Conservation (phyloP, 1,140 invertebrate species). For the Zaprionus africanus region DNA sequence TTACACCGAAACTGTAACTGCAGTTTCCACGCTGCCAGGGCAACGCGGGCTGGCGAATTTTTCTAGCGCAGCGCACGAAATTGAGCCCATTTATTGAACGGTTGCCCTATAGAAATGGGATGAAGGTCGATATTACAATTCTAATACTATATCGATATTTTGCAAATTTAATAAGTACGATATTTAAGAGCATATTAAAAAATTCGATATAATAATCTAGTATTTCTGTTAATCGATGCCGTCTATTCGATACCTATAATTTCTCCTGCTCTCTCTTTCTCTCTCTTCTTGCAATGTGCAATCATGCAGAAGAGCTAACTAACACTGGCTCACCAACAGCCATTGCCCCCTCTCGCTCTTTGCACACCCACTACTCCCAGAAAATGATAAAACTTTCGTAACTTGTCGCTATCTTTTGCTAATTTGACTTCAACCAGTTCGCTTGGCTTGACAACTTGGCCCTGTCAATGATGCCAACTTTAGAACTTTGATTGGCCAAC, state of each 20-base stretch:
- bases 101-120: not conserved
- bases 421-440: slow-evolving; percentile 63
- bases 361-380: slow-evolving; percentile 3
- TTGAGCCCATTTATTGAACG: not conserved
- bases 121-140: too few relatives aligned
- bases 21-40: slow-evolving; percentile 12
- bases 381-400: slow-evolving; percentile 75
- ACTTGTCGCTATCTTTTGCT: slow-evolving; percentile 69
- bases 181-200: too few relatives aligned
- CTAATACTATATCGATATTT: not conserved
- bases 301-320: slow-evolving; percentile 22
- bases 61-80: not conserved
- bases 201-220: too few relatives aligned
- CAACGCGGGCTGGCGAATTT: not conserved
- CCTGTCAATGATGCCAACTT: slow-evolving; percentile 76
- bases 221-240: too few relatives aligned
- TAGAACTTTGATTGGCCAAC: slow-evolving; percentile 76
- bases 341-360: not conserved
- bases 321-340: not conserved
- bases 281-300: slow-evolving; percentile 6
- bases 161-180: too few relatives aligned
- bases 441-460: slow-evolving; percentile 47
- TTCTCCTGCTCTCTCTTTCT: not conserved
- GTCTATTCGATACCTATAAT: too few relatives aligned
- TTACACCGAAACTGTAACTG: slow-evolving; percentile 24